Base-by-base conservation (phyloP, 2,113 vertebrate genomes). In the Gopherus flavomarginatus region DNA sequence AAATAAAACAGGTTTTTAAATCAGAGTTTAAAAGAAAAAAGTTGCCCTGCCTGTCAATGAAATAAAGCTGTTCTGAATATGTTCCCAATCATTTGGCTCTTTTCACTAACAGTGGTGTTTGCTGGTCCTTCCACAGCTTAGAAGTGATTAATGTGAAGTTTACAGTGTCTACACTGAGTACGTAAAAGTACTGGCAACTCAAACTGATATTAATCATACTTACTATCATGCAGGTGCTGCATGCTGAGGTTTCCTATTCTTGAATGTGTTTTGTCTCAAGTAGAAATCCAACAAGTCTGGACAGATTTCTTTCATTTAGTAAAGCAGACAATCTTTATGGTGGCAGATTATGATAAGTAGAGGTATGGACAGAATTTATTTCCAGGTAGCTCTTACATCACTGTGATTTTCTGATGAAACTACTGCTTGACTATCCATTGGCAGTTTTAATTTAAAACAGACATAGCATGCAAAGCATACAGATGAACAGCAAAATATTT, bases 41-140 rank as follows among this genome's bases (percentile, higher is more conserved):
- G 91, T 62, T 77, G 90, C 83, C 89, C 96, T 90, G 94, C 96
- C 97, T n/a, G 19, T 94, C 97, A 96, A 86, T 54, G 87, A 97
- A 96, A 97, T 97, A 86, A 97, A 97, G 96, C 92, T 97, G 88
- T 97, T 98, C 97, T 98, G 97, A 98, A 96, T 96, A 85, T 57
- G 86, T 96, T 97, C 96, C 96, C 31, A 96, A 94, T 95, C 97
- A 95, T 92, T 96, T 93, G 96, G 95, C 94, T 93, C 81, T 90
- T 93, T 89, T 27, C 65, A 94, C 91, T 96, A 69, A 91, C 94
- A 95, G 26, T 86, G 42, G 92, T 75, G 81, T 94, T 95, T 77
- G 94, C 53, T 88, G 91, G 86, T 93, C 91, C 54, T 78, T 83
- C 92, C 84, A 95, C 95, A 79, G 86, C 96, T 87, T 50, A 24